Conservation (phyloP, 2,888 invertebrate genomes). For the Drosophila austrosaltans region DNA sequence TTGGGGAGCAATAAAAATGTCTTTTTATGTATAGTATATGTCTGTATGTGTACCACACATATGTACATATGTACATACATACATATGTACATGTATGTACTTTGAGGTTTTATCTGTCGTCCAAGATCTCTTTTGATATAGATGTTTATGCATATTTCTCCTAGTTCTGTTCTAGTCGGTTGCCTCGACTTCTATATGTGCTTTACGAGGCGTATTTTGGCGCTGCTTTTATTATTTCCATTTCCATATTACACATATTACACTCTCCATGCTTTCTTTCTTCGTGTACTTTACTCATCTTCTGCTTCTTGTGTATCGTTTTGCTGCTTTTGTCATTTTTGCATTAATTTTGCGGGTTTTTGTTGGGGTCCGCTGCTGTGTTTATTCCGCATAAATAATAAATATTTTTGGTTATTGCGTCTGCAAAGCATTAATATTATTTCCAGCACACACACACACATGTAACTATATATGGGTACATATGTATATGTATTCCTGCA, state of each 20-base stretch:
- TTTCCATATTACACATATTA: slow-evolving; percentile 49
- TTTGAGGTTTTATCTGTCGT: slow-evolving; percentile 26
- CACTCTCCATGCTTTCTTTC: slow-evolving; percentile 29
- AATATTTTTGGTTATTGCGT: slow-evolving; percentile 78
- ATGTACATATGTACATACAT: slow-evolving; percentile 35
- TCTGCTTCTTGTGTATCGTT: slow-evolving; percentile 41
- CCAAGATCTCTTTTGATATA: slow-evolving; percentile 60
- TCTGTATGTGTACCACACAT: slow-evolving; percentile 32
- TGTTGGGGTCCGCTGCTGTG: slow-evolving; percentile 61
- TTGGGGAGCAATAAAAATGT: slow-evolving; percentile 63
- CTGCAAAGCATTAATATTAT: slow-evolving; percentile 77
- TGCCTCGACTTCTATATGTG: slow-evolving; percentile 61
- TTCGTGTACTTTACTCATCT: slow-evolving; percentile 25
- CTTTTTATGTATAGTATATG: slow-evolving; percentile 59
- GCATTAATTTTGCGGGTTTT: slow-evolving; percentile 62
- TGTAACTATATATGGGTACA: slow-evolving; percentile 8
- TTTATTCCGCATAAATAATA: slow-evolving; percentile 79
- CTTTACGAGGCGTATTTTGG: slow-evolving; percentile 47
- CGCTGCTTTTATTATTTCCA: slow-evolving; percentile 63
- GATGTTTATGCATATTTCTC: slow-evolving; percentile 69
- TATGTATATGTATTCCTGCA: slow-evolving; percentile 46
- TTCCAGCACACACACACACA: slow-evolving; percentile 48
- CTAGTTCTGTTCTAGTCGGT: slow-evolving; percentile 15
- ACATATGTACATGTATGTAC: slow-evolving; percentile 15
- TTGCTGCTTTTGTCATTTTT: slow-evolving; percentile 77